phyloP scores from a whole-genome alignment of 2,797 vertebrate species.

The Ispidina lecontei region DNA sequence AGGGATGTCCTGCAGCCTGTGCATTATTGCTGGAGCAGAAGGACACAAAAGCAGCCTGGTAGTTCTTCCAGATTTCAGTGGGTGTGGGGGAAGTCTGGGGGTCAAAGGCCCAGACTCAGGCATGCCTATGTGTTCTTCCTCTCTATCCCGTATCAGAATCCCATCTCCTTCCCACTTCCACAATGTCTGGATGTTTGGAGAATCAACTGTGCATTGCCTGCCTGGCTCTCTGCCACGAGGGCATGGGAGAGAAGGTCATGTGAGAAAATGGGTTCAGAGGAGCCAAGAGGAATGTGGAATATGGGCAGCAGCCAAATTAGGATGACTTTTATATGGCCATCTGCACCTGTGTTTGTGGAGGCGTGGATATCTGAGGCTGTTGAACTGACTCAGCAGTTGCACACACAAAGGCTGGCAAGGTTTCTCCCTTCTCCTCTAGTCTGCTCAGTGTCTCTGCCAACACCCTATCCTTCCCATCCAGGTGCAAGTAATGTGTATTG shows the following conservation, averaged over 20 bases:
- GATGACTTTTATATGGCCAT: conserved; percentile 62
- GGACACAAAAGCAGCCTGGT: not conserved
- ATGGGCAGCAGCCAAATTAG: conserved; percentile 52
- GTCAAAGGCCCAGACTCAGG: conserved; percentile 41
- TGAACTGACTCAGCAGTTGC: conserved; percentile 65
- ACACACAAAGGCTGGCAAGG: conserved; percentile 56
- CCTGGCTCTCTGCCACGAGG: not conserved
- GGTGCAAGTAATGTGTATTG: conserved; percentile 53
- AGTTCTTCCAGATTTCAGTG: not conserved
- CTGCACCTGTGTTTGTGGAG: conserved; percentile 66
- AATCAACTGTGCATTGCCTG: not conserved
- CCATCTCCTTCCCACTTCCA: conserved; percentile 41
- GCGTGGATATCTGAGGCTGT: not conserved
- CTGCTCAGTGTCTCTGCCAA: conserved; percentile 26
- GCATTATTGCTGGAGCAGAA: not conserved
- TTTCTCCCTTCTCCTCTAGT: not conserved
- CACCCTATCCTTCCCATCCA: conserved; percentile 33
- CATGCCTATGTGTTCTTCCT: conserved; percentile 13
- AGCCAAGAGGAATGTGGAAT: conserved; percentile 61
- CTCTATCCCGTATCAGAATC: not conserved
- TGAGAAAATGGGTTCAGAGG: conserved; percentile 36
- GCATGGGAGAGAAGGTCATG: conserved; percentile 64
- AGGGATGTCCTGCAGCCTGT: not conserved
- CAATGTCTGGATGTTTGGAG: conserved; percentile 47
- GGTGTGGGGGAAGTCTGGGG: not conserved